These are phyloP conservation scores for Amorpha juglandis DNA, from an alignment of 2,888 invertebrate genomes.

Conservation along the genomic window DNA sequence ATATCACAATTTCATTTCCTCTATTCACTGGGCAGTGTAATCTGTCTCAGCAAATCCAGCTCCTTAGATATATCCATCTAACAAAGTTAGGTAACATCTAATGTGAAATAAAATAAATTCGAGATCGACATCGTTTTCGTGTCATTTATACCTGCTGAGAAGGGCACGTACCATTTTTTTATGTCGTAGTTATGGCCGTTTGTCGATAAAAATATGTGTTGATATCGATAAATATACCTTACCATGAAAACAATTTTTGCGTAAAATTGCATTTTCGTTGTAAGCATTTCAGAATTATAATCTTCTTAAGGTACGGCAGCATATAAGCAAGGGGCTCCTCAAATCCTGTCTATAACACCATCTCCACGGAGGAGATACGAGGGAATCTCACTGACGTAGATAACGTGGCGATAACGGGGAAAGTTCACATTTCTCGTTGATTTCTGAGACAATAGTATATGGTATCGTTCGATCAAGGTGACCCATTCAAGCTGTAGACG, in stretches of 20 bases:
- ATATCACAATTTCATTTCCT: no score
- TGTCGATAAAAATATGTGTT: conserved; percentile 41
- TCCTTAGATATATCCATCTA: background rate
- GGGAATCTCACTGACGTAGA: no score
- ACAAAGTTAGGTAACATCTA: conserved; percentile 11
- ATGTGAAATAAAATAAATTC: conserved; percentile 21
- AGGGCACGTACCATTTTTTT: conserved; percentile 61
- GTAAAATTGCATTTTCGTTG: background rate
- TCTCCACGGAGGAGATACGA: no score
- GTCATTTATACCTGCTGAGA: conserved; percentile 60
- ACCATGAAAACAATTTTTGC: background rate
- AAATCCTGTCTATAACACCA: no score
- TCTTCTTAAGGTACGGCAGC: no score
- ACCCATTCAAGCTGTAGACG: no score
- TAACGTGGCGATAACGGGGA: no score
- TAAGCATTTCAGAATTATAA: background rate
- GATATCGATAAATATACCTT: conserved; percentile 32
- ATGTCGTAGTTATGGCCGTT: conserved; percentile 43
- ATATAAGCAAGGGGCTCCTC: no score
- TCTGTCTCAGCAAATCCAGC: background rate
- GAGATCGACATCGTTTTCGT: conserved; percentile 41
- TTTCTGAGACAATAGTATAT: no score
- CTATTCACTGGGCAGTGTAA: background rate
- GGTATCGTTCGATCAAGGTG: no score
- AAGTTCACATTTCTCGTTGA: no score